Evolutionary conservation across 1,140 invertebrate species (phyloP).

Genomic region (Drosophila gunungcola): DNA sequence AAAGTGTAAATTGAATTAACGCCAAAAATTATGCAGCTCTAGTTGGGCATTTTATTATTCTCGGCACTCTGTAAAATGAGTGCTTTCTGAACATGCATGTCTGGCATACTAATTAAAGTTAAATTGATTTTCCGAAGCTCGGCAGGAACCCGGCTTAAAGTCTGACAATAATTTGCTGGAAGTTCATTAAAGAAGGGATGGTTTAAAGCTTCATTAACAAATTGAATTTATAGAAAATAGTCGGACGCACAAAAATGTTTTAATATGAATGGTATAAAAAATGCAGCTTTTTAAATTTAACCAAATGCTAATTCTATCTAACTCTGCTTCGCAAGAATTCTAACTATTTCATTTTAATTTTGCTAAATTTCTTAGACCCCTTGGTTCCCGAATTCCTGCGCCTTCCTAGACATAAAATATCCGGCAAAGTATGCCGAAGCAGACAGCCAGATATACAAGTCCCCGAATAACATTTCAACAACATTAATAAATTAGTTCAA

Average conservation of each 20-base stretch:
- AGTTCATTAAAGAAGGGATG: background rate
- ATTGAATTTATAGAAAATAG: background rate
- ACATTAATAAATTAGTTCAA: slow-evolving; percentile 69
- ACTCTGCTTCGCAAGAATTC: background rate
- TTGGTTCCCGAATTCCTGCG: slow-evolving; percentile 1
- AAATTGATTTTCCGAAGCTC: slow-evolving; percentile 57
- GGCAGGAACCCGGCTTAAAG: background rate
- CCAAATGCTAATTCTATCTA: background rate
- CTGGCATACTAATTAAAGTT: slow-evolving; percentile 68
- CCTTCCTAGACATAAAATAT: slow-evolving; percentile 9
- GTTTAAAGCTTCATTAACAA: background rate
- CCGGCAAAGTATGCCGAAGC: slow-evolving; percentile 14
- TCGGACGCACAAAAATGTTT: no score
- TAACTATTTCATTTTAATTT: slow-evolving; percentile 36
- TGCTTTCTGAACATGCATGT: slow-evolving; percentile 29
- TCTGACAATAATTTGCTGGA: background rate
- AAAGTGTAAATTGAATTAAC: slow-evolving; percentile 74
- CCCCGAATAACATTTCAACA: slow-evolving; percentile 32
- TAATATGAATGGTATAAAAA: no score
- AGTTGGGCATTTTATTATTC: slow-evolving; percentile 36
- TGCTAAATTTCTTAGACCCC: background rate
- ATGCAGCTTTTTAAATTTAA: no score
- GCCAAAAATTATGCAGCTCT: slow-evolving; percentile 69
- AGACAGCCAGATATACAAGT: slow-evolving; percentile 20
- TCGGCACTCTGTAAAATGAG: slow-evolving; percentile 7